phyloP scores from a whole-genome alignment of 2,888 invertebrate genomes.

The Hybos culiciformis region DNA sequence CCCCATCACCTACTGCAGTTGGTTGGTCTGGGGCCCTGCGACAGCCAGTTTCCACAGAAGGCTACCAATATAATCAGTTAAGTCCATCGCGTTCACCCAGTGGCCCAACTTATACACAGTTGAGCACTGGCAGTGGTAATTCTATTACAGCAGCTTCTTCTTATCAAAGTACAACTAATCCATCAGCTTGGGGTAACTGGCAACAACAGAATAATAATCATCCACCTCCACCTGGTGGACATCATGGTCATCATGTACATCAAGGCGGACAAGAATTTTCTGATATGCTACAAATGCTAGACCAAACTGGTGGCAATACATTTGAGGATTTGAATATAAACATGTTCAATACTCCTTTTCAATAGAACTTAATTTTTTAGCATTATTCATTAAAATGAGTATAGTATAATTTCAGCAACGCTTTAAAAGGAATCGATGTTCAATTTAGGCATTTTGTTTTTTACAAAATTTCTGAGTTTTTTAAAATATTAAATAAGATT shows the following conservation, averaged over 20 bases:
- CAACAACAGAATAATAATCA: slow-evolving; percentile 39
- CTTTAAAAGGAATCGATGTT: too few species aligned
- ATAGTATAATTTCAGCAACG: too few species aligned
- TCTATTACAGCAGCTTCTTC: slow-evolving; percentile 36
- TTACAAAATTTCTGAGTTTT: too few species aligned
- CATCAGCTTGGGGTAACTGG: slow-evolving; percentile 63
- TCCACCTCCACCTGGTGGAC: slow-evolving; percentile 36
- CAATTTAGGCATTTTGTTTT: too few species aligned
- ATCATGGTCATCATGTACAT: slow-evolving; percentile 28
- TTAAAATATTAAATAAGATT: too few species aligned
- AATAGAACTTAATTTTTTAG: not conserved
- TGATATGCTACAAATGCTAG: slow-evolving; percentile 87
- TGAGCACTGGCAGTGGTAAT: slow-evolving; percentile 51
- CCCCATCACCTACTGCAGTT: slow-evolving; percentile 48
- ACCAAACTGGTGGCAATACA: slow-evolving; percentile 66
- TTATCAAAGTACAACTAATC: slow-evolving; percentile 35
- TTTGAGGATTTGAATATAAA: slow-evolving; percentile 81
- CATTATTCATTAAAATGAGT: too few species aligned
- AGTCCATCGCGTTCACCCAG: slow-evolving; percentile 74
- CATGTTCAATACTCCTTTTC: slow-evolving; percentile 66
- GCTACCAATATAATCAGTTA: slow-evolving; percentile 54
- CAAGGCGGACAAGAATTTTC: slow-evolving; percentile 69
- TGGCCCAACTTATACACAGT: slow-evolving; percentile 68
- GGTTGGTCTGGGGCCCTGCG: slow-evolving; percentile 25
- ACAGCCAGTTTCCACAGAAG: slow-evolving; percentile 49